Evolutionary conservation across 1,140 invertebrate genomes (phyloP), one percentile per base, ranked within the genome.

Genomic region (Acromyrmex echinatior): DNA sequence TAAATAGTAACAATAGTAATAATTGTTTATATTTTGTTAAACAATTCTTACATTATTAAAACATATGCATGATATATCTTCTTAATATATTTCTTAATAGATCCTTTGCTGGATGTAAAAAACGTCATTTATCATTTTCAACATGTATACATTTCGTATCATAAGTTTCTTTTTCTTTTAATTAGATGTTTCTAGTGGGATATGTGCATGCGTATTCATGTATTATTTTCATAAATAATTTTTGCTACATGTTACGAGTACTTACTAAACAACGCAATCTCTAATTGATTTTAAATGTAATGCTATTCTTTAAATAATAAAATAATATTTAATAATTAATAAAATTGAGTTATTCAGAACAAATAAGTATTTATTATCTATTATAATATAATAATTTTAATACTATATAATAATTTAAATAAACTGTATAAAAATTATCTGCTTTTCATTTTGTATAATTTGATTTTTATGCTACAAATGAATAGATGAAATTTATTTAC

Each of bases 221-320:
- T 73, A 73, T 31, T 73, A 73, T 0, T 56, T 56, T 56, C 14
- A 2, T 9, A 56, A 73, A 73, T 73, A 31, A 56, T 56, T 35
- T 73, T 9, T 73, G 5, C 35, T 39, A 9, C 5, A 21, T 21
- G 5, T 74, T 39, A 35, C 3, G 25, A 56, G 53, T 74, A 58
- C 10, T 35, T 56, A 51, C 3, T 53, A 58, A 58, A 74, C 53
- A 71, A 31, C 1, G 21, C 18, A 21, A 58, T 58, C 0, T 5
- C 12, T 74, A 74, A 39, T 45, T 39, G n/a, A 7, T 0, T n/a
- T 7, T 31, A 25, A 31, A 56, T 74, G n/a, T 74, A 2, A 58
- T 7, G 1, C 25, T 0, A 73, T 53, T 12, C 7, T 14, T 35
- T 58, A 74, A 58, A 58, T 74, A 31, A 31, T 31, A 35, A 31